Evolutionary conservation across 2,113 vertebrate genomes (phyloP).

Genomic region (Poeciliopsis occidentalis): DNA sequence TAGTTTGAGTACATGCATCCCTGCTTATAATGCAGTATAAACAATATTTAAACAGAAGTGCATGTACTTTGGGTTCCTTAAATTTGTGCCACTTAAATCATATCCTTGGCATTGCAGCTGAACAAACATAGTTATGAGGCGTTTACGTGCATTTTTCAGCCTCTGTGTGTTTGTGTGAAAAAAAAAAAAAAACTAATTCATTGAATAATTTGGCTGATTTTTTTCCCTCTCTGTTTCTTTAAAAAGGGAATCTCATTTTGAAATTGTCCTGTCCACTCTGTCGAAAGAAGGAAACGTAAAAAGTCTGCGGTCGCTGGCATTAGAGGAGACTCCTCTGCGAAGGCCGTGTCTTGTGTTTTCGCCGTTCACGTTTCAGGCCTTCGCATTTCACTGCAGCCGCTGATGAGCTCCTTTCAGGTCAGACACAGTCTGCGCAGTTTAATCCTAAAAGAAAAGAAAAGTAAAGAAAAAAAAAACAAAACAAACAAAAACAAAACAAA

Average conservation of each 20-base stretch:
- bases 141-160: not conserved
- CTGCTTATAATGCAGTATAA: not conserved
- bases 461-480: too few relatives aligned
- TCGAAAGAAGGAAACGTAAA: not conserved
- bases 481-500: too few relatives aligned
- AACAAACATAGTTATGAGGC: not conserved
- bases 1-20: too few relatives aligned
- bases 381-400: not conserved
- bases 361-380: not conserved
- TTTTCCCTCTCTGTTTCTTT: not conserved
- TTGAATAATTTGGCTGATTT: not conserved
- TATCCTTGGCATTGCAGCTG: not conserved
- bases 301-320: not conserved
- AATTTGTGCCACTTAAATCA: not conserved
- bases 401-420: not conserved
- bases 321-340: not conserved
- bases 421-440: not conserved
- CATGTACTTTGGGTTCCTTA: not conserved
- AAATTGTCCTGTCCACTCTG: not conserved
- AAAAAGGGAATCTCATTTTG: not conserved
- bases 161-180: not conserved
- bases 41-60: not conserved
- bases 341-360: not conserved
- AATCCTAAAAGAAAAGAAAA: not conserved
- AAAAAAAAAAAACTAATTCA: not conserved